Evolutionary conservation across 2,113 vertebrate genomes (phyloP).

Genomic region (Festucalex cinctus): DNA sequence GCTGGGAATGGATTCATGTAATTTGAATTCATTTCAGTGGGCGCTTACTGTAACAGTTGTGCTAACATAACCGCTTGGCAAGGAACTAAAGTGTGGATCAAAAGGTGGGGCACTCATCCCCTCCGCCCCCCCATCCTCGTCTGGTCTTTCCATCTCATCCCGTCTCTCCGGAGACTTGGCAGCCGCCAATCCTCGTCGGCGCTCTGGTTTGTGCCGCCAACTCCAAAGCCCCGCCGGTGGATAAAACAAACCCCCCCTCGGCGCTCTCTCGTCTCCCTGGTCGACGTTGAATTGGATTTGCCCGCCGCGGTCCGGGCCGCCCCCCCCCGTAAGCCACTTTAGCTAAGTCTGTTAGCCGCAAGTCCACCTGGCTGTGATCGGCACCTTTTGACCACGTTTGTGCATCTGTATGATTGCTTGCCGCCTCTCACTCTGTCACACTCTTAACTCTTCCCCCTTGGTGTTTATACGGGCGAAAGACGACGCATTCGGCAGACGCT

Average conservation of each 20-base stretch:
- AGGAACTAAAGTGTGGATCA: slow-evolving; percentile 25
- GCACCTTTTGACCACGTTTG: slow-evolving; percentile 38
- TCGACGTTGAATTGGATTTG: slow-evolving; percentile 69
- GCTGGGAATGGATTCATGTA: too few species aligned
- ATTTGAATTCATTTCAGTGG: too few species aligned
- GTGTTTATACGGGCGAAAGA: neutral
- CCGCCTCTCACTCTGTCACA: neutral
- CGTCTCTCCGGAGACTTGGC: slow-evolving; percentile 37
- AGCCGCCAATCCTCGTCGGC: slow-evolving; percentile 42
- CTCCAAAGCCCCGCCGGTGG: slow-evolving; percentile 44
- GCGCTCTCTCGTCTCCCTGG: slow-evolving; percentile 24
- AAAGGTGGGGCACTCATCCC: slow-evolving; percentile 46
- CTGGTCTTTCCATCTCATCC: slow-evolving; percentile 7
- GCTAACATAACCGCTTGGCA: too few species aligned
- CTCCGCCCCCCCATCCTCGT: slow-evolving; percentile 27
- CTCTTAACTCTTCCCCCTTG: neutral
- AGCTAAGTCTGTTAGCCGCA: slow-evolving; percentile 68
- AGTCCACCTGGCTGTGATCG: slow-evolving; percentile 50
- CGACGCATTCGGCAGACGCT: neutral
- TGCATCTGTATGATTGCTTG: slow-evolving; percentile 24
- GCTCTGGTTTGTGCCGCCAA: slow-evolving; percentile 50
- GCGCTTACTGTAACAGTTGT: too few species aligned
- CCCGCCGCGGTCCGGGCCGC: slow-evolving; percentile 46
- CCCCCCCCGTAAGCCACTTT: slow-evolving; percentile 69
- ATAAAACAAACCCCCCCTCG: slow-evolving; percentile 45